These are phyloP conservation scores for Pterocles gutturalis DNA, from an alignment of 2,113 vertebrate genomes.

Conservation along the genomic window DNA sequence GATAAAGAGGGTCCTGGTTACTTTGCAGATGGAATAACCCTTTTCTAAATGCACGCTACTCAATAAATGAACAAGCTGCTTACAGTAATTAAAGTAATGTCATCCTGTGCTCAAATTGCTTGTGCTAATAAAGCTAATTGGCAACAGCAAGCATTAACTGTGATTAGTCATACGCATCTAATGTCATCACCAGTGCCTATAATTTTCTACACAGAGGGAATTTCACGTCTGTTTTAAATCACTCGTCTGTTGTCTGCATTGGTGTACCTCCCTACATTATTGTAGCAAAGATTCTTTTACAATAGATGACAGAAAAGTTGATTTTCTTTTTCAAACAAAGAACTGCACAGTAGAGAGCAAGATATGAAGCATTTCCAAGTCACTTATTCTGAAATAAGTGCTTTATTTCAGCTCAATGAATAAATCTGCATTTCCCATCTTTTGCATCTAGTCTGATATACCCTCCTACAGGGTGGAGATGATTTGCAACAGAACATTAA, in stretches of 20 bases:
- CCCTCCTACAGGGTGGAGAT: neutral
- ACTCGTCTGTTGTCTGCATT: conserved; percentile 18
- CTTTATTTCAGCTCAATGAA: neutral
- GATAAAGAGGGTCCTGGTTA: conserved; percentile 55
- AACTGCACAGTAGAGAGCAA: neutral
- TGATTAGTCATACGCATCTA: conserved; percentile 75
- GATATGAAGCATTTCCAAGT: neutral
- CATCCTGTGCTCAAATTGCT: conserved; percentile 68
- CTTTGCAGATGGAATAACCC: conserved; percentile 58
- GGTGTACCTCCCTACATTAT: neutral
- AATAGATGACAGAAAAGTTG: neutral
- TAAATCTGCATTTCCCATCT: neutral
- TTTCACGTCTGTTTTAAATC: conserved; percentile 62
- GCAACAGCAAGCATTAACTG: conserved; percentile 63
- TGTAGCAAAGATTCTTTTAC: conserved; percentile 13
- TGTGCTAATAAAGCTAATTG: conserved; percentile 77
- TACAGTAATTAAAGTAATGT: conserved; percentile 71
- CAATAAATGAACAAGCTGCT: conserved; percentile 68
- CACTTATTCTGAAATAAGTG: neutral
- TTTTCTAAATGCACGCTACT: conserved; percentile 43
- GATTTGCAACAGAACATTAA: neutral
- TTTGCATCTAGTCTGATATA: neutral
- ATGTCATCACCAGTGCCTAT: conserved; percentile 67
- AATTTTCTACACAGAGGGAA: conserved; percentile 34
- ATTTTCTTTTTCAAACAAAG: neutral